Conservation (phyloP, 2,888 invertebrate species). For the Branchellion lobata region DNA sequence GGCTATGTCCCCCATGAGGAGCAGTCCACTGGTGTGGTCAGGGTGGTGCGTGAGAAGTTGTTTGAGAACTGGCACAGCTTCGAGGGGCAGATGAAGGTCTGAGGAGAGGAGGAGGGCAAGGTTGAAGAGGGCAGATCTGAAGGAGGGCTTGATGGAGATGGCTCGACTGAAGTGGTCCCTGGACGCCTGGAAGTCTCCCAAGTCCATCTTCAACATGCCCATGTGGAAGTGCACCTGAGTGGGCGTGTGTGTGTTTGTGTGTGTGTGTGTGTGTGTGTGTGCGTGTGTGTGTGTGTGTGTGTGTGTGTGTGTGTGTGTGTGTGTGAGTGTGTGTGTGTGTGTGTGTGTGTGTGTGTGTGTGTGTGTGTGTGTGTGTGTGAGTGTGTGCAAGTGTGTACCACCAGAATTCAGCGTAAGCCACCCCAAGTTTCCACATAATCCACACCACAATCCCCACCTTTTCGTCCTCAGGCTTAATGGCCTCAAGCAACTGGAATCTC, state of each 20-base stretch:
- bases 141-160: conserved; percentile 72
- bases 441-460: too few relatives aligned
- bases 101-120: conserved; percentile 79
- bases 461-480: conserved; percentile 78
- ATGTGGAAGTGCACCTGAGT: conserved; percentile 87
- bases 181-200: conserved; percentile 81
- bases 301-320: too few relatives aligned
- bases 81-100: conserved; percentile 74
- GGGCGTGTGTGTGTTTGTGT: too few relatives aligned
- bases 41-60: conserved; percentile 71
- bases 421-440: too few relatives aligned
- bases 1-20: conserved; percentile 89
- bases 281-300: too few relatives aligned
- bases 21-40: conserved; percentile 64
- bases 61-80: conserved; percentile 87
- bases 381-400: too few relatives aligned
- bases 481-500: conserved; percentile 76
- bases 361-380: too few relatives aligned
- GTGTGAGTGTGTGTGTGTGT: too few relatives aligned
- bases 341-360: too few relatives aligned
- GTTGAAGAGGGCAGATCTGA: conserved; percentile 90
- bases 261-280: too few relatives aligned
- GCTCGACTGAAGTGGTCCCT: conserved; percentile 88
- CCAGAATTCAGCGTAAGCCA: too few relatives aligned
- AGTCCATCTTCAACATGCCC: conserved; percentile 95